A percentile compares a stretch with the other conserved stretches of the same genome.
Conservation (phyloP, 2,113 vertebrate genomes). For the Paradoxurus hermaphroditus region DNA sequence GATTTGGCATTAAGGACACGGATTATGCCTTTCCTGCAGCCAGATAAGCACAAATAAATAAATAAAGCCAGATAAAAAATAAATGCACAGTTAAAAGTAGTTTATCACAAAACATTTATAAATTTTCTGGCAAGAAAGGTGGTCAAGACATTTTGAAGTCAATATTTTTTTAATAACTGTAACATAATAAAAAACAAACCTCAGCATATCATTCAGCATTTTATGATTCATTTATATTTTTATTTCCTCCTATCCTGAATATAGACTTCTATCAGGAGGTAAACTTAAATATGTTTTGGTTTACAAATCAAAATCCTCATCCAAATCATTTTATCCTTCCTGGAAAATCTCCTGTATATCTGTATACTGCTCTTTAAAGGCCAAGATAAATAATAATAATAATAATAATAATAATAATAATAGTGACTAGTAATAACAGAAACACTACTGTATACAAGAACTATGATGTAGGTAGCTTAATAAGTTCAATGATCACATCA, state of each 20-base stretch:
- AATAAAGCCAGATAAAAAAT: background rate
- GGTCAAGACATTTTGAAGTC: background rate
- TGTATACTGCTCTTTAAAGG: background rate
- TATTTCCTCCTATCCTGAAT: background rate
- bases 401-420: background rate
- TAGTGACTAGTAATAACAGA: background rate
- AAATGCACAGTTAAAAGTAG: background rate
- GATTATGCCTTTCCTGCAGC: slow-evolving; percentile 21
- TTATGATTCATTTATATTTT: background rate
- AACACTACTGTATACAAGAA: background rate
- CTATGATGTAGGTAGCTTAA: background rate
- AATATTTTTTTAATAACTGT: slow-evolving; percentile 18
- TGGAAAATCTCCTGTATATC: background rate
- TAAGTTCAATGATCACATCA: background rate
- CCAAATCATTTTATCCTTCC: background rate
- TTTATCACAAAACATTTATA: slow-evolving; percentile 32
- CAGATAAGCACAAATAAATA: slow-evolving; percentile 1
- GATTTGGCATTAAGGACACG: slow-evolving; percentile 22
- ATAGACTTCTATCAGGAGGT: background rate
- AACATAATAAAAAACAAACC: background rate
- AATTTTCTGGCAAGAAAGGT: background rate
- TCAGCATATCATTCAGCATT: background rate
- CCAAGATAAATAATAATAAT: background rate
- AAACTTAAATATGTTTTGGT: background rate
- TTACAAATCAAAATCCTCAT: slow-evolving; percentile 3